These are phyloP conservation scores for Phania funesta DNA, from an alignment of 2,888 invertebrate genomes.

Conservation along the genomic window DNA sequence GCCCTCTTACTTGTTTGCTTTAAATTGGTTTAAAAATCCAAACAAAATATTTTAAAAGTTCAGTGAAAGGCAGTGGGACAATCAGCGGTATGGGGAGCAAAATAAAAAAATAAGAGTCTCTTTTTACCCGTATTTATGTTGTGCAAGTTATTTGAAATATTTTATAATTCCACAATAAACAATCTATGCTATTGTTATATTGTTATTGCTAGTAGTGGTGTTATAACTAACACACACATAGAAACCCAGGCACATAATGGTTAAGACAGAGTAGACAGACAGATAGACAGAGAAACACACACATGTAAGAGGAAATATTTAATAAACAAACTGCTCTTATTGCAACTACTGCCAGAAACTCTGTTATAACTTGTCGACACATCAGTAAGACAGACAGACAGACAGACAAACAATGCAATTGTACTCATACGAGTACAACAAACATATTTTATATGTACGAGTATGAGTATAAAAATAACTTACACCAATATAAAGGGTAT, in stretches of 20 bases:
- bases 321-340: constrained; percentile 43
- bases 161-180: constrained; percentile 49
- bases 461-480: background rate
- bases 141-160: constrained; percentile 28
- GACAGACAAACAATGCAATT: background rate
- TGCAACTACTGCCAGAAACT: constrained; percentile 20
- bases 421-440: background rate
- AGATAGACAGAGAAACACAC: background rate
- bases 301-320: constrained; percentile 19
- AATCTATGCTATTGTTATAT: constrained; percentile 2
- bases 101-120: too few species aligned
- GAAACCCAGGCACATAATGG: background rate
- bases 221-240: background rate
- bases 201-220: constrained; percentile 1
- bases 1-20: too few species aligned
- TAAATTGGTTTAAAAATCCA: too few species aligned
- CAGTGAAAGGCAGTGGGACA: too few species aligned
- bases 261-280: background rate
- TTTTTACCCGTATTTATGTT: background rate
- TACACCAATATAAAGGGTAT: too few species aligned
- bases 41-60: background rate
- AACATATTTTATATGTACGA: background rate
- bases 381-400: constrained; percentile 4
- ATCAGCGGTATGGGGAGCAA: too few species aligned
- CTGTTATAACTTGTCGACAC: constrained; percentile 40